A percentile compares a stretch with the other conserved stretches of the same genome.
These are phyloP conservation scores for Pyrgus malvae DNA, from an alignment of 2,888 invertebrate genomes.

Conservation along the genomic window DNA sequence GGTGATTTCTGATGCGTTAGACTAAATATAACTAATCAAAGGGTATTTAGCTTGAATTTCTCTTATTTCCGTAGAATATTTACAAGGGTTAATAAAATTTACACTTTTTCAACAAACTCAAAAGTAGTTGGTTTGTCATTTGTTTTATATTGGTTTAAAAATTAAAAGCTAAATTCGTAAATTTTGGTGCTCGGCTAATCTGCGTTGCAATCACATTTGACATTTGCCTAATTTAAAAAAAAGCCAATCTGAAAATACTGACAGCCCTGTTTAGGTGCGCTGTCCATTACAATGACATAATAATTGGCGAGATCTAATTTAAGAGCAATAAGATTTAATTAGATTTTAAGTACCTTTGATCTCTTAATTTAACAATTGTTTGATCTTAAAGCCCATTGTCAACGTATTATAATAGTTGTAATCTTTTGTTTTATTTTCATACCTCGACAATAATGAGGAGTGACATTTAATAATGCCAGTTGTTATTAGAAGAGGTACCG, in stretches of 20 bases:
- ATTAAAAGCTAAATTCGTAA: too few species aligned
- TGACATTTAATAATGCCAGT: not conserved
- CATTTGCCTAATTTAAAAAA: too few species aligned
- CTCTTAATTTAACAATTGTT: conserved; percentile 19
- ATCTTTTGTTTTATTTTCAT: not conserved
- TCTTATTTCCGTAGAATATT: too few species aligned
- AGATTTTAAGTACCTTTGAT: conserved; percentile 19
- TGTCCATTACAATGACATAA: conserved; percentile 14
- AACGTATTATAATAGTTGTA: not conserved
- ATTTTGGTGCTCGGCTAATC: too few species aligned
- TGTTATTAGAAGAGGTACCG: not conserved
- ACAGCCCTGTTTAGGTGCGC: conserved; percentile 12
- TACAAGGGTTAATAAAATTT: too few species aligned
- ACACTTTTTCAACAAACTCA: too few species aligned
- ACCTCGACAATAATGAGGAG: not conserved
- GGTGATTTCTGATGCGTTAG: too few species aligned
- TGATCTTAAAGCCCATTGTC: conserved; percentile 20
- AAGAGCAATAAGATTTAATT: conserved; percentile 17
- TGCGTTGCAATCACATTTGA: too few species aligned
- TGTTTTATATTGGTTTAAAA: too few species aligned
- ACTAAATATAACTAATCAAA: too few species aligned
- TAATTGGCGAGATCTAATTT: conserved; percentile 11
- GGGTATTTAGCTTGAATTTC: too few species aligned
- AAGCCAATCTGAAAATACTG: not conserved
- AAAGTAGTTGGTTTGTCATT: too few species aligned